phyloP scores from a whole-genome alignment of 2,888 invertebrate species.

The Drosophila acutilabella region DNA sequence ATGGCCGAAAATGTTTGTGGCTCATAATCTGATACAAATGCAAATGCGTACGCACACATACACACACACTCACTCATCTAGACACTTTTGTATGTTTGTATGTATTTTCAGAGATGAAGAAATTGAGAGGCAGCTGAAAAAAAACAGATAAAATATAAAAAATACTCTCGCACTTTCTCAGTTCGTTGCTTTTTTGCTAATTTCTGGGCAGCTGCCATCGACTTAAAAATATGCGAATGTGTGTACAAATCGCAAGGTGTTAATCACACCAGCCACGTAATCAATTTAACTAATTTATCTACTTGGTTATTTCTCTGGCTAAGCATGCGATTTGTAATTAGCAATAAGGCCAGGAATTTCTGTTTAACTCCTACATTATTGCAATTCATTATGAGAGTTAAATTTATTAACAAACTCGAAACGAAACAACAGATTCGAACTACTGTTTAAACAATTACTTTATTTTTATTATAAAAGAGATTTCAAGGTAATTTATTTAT shows the following conservation, averaged over 20 bases:
- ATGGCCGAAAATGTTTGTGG: slow-evolving; percentile 84
- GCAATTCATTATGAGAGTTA: slow-evolving; percentile 1
- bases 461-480: neutral
- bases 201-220: slow-evolving; percentile 45
- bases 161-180: slow-evolving; percentile 52
- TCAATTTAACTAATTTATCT: slow-evolving; percentile 54
- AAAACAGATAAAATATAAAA: no score
- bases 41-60: slow-evolving; percentile 61
- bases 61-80: slow-evolving; percentile 26
- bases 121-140: slow-evolving; percentile 32
- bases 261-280: slow-evolving; percentile 71
- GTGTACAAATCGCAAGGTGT: slow-evolving; percentile 59
- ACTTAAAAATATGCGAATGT: slow-evolving; percentile 38
- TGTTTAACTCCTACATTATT: slow-evolving; percentile 29
- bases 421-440: neutral
- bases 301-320: slow-evolving; percentile 45
- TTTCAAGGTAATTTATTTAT: neutral
- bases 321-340: slow-evolving; percentile 56
- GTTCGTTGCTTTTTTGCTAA: slow-evolving; percentile 43
- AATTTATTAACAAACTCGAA: neutral
- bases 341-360: slow-evolving; percentile 23
- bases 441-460: neutral
- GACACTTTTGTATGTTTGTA: neutral
- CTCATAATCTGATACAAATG: slow-evolving; percentile 82
- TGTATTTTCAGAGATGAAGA: slow-evolving; percentile 12